Evolutionary conservation across 2,888 invertebrate genomes (phyloP).

Genomic region (Enchytraeus crypticus): DNA sequence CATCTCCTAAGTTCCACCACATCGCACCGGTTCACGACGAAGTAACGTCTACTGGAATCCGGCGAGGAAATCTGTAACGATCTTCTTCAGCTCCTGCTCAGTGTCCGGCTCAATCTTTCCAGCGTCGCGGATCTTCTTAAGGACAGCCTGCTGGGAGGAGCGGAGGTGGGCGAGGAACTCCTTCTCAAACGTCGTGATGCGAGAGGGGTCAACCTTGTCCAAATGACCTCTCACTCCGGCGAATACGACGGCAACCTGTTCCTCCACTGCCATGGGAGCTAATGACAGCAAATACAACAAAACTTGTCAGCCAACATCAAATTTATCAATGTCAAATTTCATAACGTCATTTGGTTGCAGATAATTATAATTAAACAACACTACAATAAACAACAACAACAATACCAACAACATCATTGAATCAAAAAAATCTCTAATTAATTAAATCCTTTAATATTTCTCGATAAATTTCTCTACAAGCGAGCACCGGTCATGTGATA

Average conservation of each 20-base stretch:
- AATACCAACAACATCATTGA: neutral
- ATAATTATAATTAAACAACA: slow-evolving; percentile 1
- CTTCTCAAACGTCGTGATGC: slow-evolving; percentile 95
- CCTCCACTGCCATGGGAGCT: slow-evolving; percentile 99
- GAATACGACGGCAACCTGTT: slow-evolving; percentile 96
- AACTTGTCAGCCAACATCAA: too few species aligned
- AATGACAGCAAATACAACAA: too few species aligned
- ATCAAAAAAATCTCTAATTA: too few species aligned
- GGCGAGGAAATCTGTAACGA: slow-evolving; percentile 76
- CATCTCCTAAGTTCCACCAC: neutral
- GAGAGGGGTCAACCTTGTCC: slow-evolving; percentile 94
- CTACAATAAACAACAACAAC: neutral
- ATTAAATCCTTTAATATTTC: too few species aligned
- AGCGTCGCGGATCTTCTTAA: slow-evolving; percentile 81
- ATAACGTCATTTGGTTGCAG: too few species aligned
- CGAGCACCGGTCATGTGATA: too few species aligned
- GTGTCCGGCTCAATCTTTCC: slow-evolving; percentile 80
- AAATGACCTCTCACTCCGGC: slow-evolving; percentile 97
- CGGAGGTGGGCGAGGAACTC: slow-evolving; percentile 88
- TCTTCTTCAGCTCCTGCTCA: slow-evolving; percentile 83
- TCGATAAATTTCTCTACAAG: too few species aligned
- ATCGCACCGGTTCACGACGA: neutral
- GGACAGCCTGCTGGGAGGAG: slow-evolving; percentile 72
- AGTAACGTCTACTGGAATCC: slow-evolving; percentile 31
- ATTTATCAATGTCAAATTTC: too few species aligned